These are phyloP conservation scores for Microtus richardsoni DNA, from an alignment of 2,113 vertebrate genomes.

Conservation along the genomic window DNA sequence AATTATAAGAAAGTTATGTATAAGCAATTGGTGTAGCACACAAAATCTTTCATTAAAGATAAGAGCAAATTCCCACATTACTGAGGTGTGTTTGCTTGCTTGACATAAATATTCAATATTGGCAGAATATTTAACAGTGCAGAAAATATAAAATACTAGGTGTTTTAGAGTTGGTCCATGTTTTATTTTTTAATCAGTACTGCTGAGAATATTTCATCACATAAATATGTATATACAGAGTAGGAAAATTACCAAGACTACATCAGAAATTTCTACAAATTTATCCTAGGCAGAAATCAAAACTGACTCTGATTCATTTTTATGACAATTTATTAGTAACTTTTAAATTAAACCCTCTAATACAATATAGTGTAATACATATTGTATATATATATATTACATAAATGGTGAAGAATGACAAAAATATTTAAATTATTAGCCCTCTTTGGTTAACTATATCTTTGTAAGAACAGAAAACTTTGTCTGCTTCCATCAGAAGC, in stretches of 20 bases:
- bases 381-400: no score
- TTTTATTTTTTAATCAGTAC: not conserved
- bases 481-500: no score
- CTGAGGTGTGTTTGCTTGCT: not conserved
- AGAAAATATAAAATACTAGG: not conserved
- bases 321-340: not conserved
- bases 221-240: not conserved
- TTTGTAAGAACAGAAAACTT: no score
- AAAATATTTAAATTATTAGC: not conserved
- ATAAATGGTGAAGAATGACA: not conserved
- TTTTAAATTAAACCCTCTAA: not conserved
- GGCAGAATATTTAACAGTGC: not conserved
- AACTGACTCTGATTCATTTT: not conserved
- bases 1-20: not conserved
- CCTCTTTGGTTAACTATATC: not conserved
- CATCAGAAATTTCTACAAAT: not conserved
- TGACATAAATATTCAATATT: not conserved
- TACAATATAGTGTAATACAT: not conserved
- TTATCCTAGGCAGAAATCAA: not conserved
- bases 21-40: not conserved
- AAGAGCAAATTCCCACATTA: not conserved
- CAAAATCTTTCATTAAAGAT: not conserved
- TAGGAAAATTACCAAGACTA: not conserved
- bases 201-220: not conserved
- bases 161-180: not conserved